A percentile compares a stretch with the other conserved stretches of the same genome.
Conservation (phyloP, 2,113 vertebrate species). For the Tyto alba region DNA sequence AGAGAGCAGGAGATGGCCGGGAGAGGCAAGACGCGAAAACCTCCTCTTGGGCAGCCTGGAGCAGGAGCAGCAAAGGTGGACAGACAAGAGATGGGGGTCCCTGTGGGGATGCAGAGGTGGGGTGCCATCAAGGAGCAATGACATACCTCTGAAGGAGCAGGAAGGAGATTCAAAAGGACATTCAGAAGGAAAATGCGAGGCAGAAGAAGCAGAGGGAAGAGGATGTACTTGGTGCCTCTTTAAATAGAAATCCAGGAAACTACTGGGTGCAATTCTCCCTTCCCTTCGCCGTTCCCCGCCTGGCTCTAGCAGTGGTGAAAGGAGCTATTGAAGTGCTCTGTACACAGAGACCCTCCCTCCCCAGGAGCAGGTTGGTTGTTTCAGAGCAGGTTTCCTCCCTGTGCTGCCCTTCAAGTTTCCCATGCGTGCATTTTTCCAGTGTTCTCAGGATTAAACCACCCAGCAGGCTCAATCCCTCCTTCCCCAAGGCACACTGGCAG, state of each 20-base stretch:
- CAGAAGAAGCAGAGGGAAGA: not conserved
- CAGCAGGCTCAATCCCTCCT: not conserved
- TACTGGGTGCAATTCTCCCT: not conserved
- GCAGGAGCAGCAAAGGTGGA: not conserved
- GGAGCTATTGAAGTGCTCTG: not conserved
- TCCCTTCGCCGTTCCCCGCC: not conserved
- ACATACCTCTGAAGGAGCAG: not conserved
- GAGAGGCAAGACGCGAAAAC: not conserved
- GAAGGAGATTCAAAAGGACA: not conserved
- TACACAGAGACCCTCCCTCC: not conserved
- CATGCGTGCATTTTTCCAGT: not conserved
- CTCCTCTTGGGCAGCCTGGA: not conserved
- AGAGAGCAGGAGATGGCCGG: not conserved
- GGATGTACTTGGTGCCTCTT: conserved; percentile 7
- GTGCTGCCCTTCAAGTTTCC: not conserved
- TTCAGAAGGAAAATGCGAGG: not conserved
- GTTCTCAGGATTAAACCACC: not conserved
- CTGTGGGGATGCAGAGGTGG: not conserved
- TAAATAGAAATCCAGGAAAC: conserved; percentile 39
- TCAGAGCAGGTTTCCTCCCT: not conserved
- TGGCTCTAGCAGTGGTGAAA: not conserved
- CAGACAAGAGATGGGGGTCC: not conserved
- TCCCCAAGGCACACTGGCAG: not conserved
- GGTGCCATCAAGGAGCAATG: not conserved
- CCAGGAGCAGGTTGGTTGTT: rapidly evolving